phyloP scores from a whole-genome alignment of 2,888 invertebrate species.

The Dastarcus helophoroides region DNA sequence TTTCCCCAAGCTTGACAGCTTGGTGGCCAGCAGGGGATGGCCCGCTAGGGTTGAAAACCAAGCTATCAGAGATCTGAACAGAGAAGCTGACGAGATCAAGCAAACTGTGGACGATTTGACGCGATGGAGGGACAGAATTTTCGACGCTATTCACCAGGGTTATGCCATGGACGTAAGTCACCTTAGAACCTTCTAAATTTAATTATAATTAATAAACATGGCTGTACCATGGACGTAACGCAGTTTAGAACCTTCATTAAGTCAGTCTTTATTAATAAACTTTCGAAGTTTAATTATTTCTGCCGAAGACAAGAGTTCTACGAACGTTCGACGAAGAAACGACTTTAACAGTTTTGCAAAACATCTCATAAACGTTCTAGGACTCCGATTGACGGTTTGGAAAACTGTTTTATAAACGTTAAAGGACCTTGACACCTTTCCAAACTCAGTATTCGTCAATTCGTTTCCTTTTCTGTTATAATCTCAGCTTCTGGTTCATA shows the following conservation, averaged over 20 bases:
- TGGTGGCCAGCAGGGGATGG: conserved; percentile 64
- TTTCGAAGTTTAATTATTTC: conserved; percentile 1
- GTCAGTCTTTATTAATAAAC: not conserved
- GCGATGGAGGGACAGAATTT: conserved; percentile 63
- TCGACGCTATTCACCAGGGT: conserved; percentile 55
- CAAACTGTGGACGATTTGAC: conserved; percentile 60
- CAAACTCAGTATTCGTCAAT: too few relatives aligned
- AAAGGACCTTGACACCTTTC: too few relatives aligned
- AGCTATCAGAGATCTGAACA: conserved; percentile 47
- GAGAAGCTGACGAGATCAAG: conserved; percentile 54
- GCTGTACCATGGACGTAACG: too few relatives aligned
- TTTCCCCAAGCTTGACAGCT: conserved; percentile 73
- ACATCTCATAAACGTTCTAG: too few relatives aligned
- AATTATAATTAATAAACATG: too few relatives aligned
- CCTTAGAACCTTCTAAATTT: too few relatives aligned
- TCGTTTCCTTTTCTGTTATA: too few relatives aligned
- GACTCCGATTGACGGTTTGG: too few relatives aligned
- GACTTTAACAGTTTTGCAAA: too few relatives aligned
- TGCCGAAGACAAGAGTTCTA: not conserved
- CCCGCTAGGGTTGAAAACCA: conserved; percentile 55
- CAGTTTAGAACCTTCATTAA: too few relatives aligned
- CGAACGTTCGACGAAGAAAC: conserved; percentile 1
- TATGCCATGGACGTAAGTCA: conserved; percentile 44
- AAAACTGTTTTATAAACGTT: too few relatives aligned
- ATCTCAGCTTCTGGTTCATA: conserved; percentile 10